phyloP scores from a whole-genome alignment of 2,888 invertebrate species.

The Thereva unica region DNA sequence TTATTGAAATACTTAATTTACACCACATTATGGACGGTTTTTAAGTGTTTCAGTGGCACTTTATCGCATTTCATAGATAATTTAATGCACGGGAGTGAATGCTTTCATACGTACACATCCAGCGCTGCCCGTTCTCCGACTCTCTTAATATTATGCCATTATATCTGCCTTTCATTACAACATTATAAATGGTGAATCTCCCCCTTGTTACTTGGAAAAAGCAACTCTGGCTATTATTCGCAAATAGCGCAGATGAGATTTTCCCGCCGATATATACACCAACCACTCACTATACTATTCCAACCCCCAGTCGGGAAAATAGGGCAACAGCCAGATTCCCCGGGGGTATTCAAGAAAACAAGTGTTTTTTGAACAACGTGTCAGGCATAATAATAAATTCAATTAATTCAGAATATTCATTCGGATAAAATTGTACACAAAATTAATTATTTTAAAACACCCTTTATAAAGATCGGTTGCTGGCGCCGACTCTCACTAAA shows the following conservation, averaged over 20 bases:
- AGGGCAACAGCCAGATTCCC: slow-evolving; percentile 3
- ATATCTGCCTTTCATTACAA: slow-evolving; percentile 19
- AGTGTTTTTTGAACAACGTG: slow-evolving; percentile 45
- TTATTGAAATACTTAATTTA: no score
- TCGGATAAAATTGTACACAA: slow-evolving; percentile 41
- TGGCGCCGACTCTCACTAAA: slow-evolving; percentile 46
- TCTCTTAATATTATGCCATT: neutral
- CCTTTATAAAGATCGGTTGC: slow-evolving; percentile 37
- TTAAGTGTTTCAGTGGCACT: no score
- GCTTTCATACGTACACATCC: no score
- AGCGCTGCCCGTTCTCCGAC: neutral
- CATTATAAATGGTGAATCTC: slow-evolving; percentile 19
- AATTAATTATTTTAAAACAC: slow-evolving; percentile 42
- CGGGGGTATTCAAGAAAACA: slow-evolving; percentile 40
- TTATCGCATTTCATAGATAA: no score
- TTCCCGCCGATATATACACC: slow-evolving; percentile 14
- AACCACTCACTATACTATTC: no score
- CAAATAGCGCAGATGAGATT: slow-evolving; percentile 31
- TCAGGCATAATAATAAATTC: slow-evolving; percentile 47
- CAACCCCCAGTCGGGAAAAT: no score
- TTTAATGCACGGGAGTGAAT: no score
- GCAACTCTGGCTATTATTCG: slow-evolving; percentile 15
- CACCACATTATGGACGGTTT: no score
- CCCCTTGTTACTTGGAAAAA: neutral
- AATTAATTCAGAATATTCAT: slow-evolving; percentile 43